A percentile compares a stretch with the other conserved stretches of the same genome.
Evolutionary conservation across 2,888 invertebrate species (phyloP).

Genomic region (Euzophera pinguis): DNA sequence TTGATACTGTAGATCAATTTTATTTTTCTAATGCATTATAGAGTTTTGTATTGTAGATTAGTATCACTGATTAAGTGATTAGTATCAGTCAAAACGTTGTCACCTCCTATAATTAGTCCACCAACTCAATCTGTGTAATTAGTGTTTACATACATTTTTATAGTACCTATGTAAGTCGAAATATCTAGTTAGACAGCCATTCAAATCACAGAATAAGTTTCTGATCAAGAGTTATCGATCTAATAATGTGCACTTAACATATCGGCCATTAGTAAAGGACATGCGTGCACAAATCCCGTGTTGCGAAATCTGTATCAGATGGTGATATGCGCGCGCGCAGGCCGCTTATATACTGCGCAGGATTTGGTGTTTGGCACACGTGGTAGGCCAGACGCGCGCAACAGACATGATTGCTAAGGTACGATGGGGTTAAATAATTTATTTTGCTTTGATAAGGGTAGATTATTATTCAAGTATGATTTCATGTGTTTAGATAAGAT

Average conservation of each 20-base stretch:
- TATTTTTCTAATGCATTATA: too few species aligned
- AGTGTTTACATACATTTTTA: too few species aligned
- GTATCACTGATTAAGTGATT: too few species aligned
- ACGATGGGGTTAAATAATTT: slow-evolving; percentile 19
- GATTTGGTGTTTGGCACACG: slow-evolving; percentile 42
- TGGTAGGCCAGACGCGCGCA: slow-evolving; percentile 51
- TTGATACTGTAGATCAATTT: too few species aligned
- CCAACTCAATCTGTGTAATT: too few species aligned
- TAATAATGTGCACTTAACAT: slow-evolving; percentile 11
- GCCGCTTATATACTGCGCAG: slow-evolving; percentile 45
- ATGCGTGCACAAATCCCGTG: slow-evolving; percentile 39
- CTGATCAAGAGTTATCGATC: slow-evolving; percentile 3
- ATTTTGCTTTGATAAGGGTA: neutral
- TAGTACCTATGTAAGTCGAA: too few species aligned
- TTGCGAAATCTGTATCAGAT: slow-evolving; percentile 70
- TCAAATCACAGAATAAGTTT: neutral
- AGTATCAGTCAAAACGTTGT: too few species aligned
- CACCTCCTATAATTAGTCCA: too few species aligned
- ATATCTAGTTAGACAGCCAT: too few species aligned
- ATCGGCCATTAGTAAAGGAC: slow-evolving; percentile 14
- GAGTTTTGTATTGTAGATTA: too few species aligned
- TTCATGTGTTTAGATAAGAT: too few species aligned
- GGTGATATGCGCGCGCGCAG: slow-evolving; percentile 30
- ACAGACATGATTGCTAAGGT: slow-evolving; percentile 71
- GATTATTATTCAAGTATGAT: too few species aligned